These are phyloP conservation scores for Cylindroiulus punctatus DNA, from an alignment of 2,888 invertebrate species.

Conservation along the genomic window DNA sequence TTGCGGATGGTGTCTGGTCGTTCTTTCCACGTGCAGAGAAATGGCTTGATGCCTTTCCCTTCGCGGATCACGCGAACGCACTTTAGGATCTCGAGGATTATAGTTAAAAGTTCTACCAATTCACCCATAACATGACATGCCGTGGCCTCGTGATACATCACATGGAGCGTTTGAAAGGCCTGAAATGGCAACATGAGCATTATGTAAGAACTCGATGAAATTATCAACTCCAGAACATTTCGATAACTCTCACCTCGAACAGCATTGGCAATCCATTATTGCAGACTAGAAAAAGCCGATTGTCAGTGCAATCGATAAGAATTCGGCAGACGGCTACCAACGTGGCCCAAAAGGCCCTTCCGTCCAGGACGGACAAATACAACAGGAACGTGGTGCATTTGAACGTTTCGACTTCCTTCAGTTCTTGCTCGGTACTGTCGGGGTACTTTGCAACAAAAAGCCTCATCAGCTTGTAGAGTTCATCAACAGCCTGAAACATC, in stretches of 20 bases:
- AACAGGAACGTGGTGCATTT: constrained; percentile 84
- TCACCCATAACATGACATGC: constrained; percentile 87
- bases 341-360: constrained; percentile 93
- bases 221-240: too few relatives aligned
- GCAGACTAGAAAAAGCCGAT: constrained; percentile 87
- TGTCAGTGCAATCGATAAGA: constrained; percentile 88
- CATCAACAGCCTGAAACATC: constrained; percentile 79
- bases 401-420: constrained; percentile 85
- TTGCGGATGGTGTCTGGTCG: constrained; percentile 89
- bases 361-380: constrained; percentile 89
- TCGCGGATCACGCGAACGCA: constrained; percentile 66
- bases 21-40: constrained; percentile 73
- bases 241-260: constrained; percentile 73
- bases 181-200: too few relatives aligned
- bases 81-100: constrained; percentile 69
- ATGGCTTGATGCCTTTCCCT: constrained; percentile 71
- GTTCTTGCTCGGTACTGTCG: constrained; percentile 79
- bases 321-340: constrained; percentile 89
- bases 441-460: constrained; percentile 86
- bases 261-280: constrained; percentile 86
- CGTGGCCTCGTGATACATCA: constrained; percentile 93
- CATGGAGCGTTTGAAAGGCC: constrained; percentile 89
- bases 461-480: constrained; percentile 88
- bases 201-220: too few relatives aligned
- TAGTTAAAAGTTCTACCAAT: constrained; percentile 80